Evolutionary conservation across 1,140 invertebrate genomes (phyloP), one percentile per base, ranked within the genome.

Genomic region (Bombus pascuorum): DNA sequence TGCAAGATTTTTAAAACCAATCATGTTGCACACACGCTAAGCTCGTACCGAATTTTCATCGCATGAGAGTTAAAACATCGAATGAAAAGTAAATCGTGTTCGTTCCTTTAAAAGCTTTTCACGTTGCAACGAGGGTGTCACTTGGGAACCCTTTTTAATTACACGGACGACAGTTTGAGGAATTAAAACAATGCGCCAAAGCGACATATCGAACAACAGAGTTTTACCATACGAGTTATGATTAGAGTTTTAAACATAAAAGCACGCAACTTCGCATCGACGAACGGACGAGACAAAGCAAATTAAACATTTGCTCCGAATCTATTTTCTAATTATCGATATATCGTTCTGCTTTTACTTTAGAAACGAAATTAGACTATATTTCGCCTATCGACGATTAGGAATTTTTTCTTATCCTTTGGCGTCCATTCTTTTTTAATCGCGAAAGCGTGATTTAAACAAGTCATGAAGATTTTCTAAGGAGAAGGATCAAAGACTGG

Each of bases 61-160:
- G n/a, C 37, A 57, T 2, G 47, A 37, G 28, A 37, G 44, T 47
- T 3, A 5, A 44, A 79, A 44, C 5, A 47, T 18, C 47, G 47
- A 53, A 22, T 22, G 47, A 22, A 53, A 53, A 22, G 22, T 37
- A 39, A 53, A 53, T 68, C 15, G n/a, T 42, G 39, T 15, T 22
- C 44, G 32, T 74, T 25, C 32, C 57, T 74, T 37, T 66, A 66
- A 76, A 83, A 53, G 13, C 42, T 32, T 68, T 66, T 22, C 72
- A 53, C 42, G 59, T 22, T 6, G 32, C 59, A 44, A n/a, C 72
- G 18, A 53, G 59, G n/a, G 12, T 66, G 81, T 75, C 81, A 9
- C 32, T 47, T 42, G 53, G 6, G 42, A 68, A 76, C 44, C 42
- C 53, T 83, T 22, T 83, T 76, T 83, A 76, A 83, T 83, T 83